Evolutionary conservation across 2,888 invertebrate species (phyloP), one percentile per base, ranked within the genome.

Genomic region (Lagria hirta): DNA sequence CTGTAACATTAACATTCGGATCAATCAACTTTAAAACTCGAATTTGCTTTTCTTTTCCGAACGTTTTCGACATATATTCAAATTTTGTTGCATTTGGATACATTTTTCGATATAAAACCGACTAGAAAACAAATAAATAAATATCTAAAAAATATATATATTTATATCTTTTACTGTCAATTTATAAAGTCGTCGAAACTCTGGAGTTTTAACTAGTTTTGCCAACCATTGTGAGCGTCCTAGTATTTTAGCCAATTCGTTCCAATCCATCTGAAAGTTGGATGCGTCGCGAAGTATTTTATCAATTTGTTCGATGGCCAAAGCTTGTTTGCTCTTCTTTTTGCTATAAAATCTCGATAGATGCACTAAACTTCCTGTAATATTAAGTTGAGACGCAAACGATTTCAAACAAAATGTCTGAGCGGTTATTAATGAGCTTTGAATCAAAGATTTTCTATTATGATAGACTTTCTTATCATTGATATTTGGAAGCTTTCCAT

Each of bases 401-500:
- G 70, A 70, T 55, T 75, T 76, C 47, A 79, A 73, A 52, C 73
- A 74, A 60, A 78, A 79, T 13, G 68, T 57, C 69, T 88, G 87
- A 54, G 81, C 80, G 0, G 73, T 75, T 20, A 87, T 73, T 4
- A 88, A 65, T 20, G 79, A 75, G 30, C 78, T 69, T 3, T 74
- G 68, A 1, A 77, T 49, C n/a, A 88, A 66, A 44, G 74, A 71
- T 62, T 84, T 84, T 32, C 84, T 73, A 48, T 78, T 74, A 61
- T 84, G 83, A 65, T 79, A 82, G 16, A 82, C 58, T 1, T 79
- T 73, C 60, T 84, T 84, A 65, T 84, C 82, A 57, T 79, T 78
- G 53, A 79, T 77, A 28, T 85, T 61, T 4, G 84, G 82, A 45
- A 74, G 72, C 44, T 76, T 78, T 5, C 84, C 84, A 36, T 80